phyloP scores from a whole-genome alignment of 2,888 invertebrate genomes.

The Polydesmus complanatus region DNA sequence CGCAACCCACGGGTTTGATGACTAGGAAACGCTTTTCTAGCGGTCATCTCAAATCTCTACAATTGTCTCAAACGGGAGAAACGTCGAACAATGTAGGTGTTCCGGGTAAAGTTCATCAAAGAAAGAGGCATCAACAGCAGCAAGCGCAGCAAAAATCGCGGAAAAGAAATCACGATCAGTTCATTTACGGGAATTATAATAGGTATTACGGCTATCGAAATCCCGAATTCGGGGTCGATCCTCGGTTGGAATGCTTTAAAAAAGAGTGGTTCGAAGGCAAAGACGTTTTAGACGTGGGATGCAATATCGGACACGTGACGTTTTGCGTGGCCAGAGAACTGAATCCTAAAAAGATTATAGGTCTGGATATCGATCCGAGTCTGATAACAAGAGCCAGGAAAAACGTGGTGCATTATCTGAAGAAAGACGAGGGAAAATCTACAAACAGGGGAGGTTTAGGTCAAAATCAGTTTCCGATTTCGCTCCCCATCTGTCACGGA shows the following conservation, averaged over 20 bases:
- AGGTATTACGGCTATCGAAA: constrained; percentile 93
- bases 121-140: constrained; percentile 26
- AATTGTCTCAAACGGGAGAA: neutral
- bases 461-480: constrained; percentile 55
- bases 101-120: neutral
- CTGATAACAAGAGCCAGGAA: constrained; percentile 62
- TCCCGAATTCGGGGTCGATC: constrained; percentile 63
- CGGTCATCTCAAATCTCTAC: constrained; percentile 7
- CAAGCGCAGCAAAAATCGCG: constrained; percentile 18
- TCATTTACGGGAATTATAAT: constrained; percentile 92
- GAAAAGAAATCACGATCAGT: constrained; percentile 50
- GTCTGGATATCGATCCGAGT: constrained; percentile 85
- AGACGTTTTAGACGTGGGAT: constrained; percentile 91
- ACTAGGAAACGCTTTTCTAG: constrained; percentile 19
- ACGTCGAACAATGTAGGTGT: neutral
- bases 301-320: constrained; percentile 92
- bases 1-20: constrained; percentile 52
- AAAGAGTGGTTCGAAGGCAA: constrained; percentile 72
- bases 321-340: constrained; percentile 75
- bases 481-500: constrained; percentile 76
- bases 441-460: too few species aligned
- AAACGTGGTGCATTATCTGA: constrained; percentile 52
- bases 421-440: constrained; percentile 20
- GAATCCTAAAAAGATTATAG: constrained; percentile 67
- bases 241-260: constrained; percentile 67